Evolutionary conservation across 2,797 vertebrate species (phyloP).

Genomic region (Lerista edwardsae): DNA sequence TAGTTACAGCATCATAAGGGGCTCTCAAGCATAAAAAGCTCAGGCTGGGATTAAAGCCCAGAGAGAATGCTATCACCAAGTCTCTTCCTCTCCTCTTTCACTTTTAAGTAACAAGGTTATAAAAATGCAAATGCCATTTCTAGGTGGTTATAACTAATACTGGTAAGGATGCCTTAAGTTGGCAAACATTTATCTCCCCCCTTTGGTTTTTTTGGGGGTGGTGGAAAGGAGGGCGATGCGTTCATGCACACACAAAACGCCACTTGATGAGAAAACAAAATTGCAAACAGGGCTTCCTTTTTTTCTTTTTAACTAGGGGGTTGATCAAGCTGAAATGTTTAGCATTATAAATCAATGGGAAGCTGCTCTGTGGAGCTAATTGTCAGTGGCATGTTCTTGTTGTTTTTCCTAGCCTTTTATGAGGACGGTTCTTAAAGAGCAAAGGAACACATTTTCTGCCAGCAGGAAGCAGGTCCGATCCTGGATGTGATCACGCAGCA

Average conservation of each 20-base stretch:
- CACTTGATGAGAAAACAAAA: conserved; percentile 11
- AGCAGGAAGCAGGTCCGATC: conserved; percentile 56
- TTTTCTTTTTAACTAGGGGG: not conserved
- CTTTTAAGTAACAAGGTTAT: conserved; percentile 75
- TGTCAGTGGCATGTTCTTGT: conserved; percentile 52
- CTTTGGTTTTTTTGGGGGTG: conserved; percentile 29
- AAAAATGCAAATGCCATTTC: conserved; percentile 72
- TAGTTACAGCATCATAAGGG: conserved; percentile 81
- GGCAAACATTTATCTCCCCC: conserved; percentile 53
- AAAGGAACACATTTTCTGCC: conserved; percentile 63
- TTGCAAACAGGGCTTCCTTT: conserved; percentile 28
- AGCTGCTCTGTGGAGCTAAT: conserved; percentile 53
- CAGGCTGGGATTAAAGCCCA: conserved; percentile 78
- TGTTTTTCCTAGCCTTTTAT: conserved; percentile 65
- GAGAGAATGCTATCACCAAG: conserved; percentile 49
- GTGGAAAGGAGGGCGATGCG: too few species aligned
- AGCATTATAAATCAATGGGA: conserved; percentile 67
- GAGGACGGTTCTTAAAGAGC: conserved; percentile 64
- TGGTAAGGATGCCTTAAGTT: conserved; percentile 65
- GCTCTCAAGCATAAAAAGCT: conserved; percentile 80
- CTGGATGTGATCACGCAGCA: conserved; percentile 56
- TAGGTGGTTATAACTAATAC: conserved; percentile 66
- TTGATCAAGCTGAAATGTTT: conserved; percentile 40
- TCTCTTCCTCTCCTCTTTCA: conserved; percentile 61
- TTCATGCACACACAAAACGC: not conserved